Evolutionary conservation across 92 coral and sea anemone species (phyloP), one percentile per base, ranked within the genome.

Genomic region (Paragorgia papillata): DNA sequence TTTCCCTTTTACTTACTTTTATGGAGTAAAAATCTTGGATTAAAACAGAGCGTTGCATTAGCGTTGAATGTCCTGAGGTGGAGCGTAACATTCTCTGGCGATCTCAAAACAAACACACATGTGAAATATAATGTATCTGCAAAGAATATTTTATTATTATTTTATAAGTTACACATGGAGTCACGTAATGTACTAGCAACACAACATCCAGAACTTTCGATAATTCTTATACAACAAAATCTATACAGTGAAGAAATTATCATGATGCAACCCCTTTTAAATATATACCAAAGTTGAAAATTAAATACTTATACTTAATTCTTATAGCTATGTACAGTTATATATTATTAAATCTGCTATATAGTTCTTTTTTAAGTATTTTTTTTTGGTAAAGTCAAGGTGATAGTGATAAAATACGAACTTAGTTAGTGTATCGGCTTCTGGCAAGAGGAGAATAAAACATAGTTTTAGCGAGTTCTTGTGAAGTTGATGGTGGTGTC

Each of bases 361-460:
- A 57, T 62, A 62, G 28, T 10, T 64, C 71, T 40, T 35, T 63
- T 27, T 17, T 9, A n/a, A 7, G 12, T 46, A 6, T 46, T 46
- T n/a, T 46, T 15, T 46, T 46, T 46, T 15, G 43, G 10, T 37
- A 37, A 37, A 10, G 2, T 15, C n/a, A 15, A 7, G 15, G 53
- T 7, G 53, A 2, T 46, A 6, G 53, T 2, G 33, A 21, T 20
- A 58, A 58, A 26, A 13, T 0, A 22, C 37, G 7, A 58, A 26
- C 34, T 43, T 29, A 68, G n/a, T n/a, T n/a, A 46, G 75, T 35
- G 75, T 68, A 68, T 33, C 75, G 30, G 48, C 29, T 49, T 27
- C 59, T 37, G 1, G 48, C 59, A 21, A 44, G 10, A 68, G 75
- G 59, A 39, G 75, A 48, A 33, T 48, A 68, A 22, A 68, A 68